phyloP scores from a whole-genome alignment of 2,797 vertebrate species.

The Pseudochirops cupreus region DNA sequence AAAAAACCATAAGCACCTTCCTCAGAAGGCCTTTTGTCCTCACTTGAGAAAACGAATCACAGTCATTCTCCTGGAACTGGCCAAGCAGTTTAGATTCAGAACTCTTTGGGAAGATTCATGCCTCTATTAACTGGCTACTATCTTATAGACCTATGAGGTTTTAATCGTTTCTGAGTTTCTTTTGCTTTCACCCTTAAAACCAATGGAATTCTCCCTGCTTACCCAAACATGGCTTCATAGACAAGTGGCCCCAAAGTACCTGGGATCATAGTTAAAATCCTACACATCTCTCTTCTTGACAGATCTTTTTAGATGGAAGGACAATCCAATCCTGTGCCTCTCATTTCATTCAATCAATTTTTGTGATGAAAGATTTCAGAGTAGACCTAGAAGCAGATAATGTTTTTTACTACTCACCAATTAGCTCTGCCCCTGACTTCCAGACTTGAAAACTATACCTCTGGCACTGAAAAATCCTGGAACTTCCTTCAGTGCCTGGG shows the following conservation, averaged over 20 bases:
- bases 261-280: background rate
- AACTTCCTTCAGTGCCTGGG: background rate
- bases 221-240: background rate
- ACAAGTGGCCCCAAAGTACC: background rate
- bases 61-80: background rate
- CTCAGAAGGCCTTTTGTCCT: background rate
- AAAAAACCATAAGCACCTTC: background rate
- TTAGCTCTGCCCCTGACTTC: background rate
- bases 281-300: background rate
- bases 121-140: background rate
- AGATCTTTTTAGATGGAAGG: background rate
- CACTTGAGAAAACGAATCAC: background rate
- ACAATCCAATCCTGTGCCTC: background rate
- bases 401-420: background rate
- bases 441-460: background rate
- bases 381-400: background rate
- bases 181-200: background rate
- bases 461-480: background rate
- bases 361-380: background rate
- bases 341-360: background rate
- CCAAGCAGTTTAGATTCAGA: background rate
- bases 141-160: background rate
- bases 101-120: background rate
- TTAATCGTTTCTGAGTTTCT: background rate
- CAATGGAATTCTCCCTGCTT: background rate